Conservation (phyloP, 2,113 vertebrate genomes). For the Tamias sibiricus region DNA sequence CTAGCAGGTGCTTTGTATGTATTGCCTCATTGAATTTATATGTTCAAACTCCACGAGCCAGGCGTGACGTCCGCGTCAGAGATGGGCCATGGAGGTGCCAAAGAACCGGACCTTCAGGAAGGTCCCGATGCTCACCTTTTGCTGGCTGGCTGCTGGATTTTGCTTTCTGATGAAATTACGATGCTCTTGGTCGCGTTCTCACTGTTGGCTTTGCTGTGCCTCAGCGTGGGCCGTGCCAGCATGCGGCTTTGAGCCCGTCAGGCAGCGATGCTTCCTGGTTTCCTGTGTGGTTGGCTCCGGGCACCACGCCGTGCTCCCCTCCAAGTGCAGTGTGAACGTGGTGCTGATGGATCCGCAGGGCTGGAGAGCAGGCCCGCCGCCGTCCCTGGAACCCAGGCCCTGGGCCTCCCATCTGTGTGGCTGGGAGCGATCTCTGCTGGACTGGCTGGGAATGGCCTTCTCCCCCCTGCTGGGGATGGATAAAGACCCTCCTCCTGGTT, state of each 20-base stretch:
- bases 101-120: accelerated
- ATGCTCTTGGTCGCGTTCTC: not conserved
- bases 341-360: accelerated
- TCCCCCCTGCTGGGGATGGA: no score
- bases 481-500: not conserved
- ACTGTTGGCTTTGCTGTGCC: accelerated
- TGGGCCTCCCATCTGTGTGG: not conserved
- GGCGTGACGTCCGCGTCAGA: accelerated
- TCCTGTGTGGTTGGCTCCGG: not conserved
- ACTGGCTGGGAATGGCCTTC: not conserved
- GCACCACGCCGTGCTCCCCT: not conserved
- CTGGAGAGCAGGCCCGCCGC: accelerated
- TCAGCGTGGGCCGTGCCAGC: accelerated
- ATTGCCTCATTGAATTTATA: accelerated
- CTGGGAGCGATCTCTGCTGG: no score
- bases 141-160: accelerated
- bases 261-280: not conserved
- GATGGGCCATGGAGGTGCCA: accelerated
- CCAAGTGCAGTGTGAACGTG: accelerated
- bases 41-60: accelerated
- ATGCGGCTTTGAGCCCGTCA: accelerated
- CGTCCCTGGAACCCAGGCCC: accelerated
- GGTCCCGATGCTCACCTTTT: accelerated
- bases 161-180: accelerated
- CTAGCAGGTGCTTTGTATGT: not conserved